phyloP scores from a whole-genome alignment of 2,113 vertebrate species.

The Clupea harengus region DNA sequence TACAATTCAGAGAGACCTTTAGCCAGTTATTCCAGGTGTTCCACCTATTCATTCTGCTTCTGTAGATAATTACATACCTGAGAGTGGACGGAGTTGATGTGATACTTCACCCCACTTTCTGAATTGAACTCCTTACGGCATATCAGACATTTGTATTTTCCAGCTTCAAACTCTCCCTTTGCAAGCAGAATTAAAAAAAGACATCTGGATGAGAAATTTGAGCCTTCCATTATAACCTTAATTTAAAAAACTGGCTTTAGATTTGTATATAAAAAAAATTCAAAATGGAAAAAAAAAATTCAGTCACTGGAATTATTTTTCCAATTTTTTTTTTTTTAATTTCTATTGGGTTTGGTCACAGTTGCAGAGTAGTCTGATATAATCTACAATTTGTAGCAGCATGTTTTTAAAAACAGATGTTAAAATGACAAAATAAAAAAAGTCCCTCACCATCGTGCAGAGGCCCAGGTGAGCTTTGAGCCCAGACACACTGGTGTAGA shows the following conservation, averaged over 20 bases:
- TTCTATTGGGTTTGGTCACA: background rate
- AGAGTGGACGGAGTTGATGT: slow-evolving; percentile 91
- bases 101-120: slow-evolving; percentile 96
- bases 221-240: background rate
- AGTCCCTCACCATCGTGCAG: slow-evolving; percentile 79
- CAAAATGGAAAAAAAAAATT: too few species aligned
- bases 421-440: background rate
- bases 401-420: background rate
- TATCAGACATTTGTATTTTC: slow-evolving; percentile 90
- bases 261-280: background rate
- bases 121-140: slow-evolving; percentile 93
- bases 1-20: background rate
- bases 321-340: too few species aligned
- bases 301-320: too few species aligned
- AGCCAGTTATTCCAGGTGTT: background rate
- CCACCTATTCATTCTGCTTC: background rate
- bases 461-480: slow-evolving; percentile 91
- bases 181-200: slow-evolving; percentile 37
- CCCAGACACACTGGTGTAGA: slow-evolving; percentile 91
- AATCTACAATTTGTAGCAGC: background rate
- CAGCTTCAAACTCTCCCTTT: slow-evolving; percentile 89
- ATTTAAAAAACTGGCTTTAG: background rate
- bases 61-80: slow-evolving; percentile 73
- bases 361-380: background rate
- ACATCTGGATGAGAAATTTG: background rate